phyloP scores from a whole-genome alignment of 2,888 invertebrate species.

The Sesia apiformis region DNA sequence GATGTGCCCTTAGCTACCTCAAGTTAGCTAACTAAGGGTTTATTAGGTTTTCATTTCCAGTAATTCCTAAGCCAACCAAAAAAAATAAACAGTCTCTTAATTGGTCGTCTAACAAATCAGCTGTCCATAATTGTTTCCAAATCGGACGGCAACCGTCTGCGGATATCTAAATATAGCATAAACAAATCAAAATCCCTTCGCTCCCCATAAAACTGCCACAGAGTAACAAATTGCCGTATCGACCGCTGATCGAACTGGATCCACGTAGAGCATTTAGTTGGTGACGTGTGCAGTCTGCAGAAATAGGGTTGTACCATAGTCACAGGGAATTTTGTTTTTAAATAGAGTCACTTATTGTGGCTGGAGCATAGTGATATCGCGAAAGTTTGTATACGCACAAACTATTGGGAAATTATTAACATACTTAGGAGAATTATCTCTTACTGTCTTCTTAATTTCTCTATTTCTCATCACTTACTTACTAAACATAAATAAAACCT shows the following conservation, averaged over 20 bases:
- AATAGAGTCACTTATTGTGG: too few relatives aligned
- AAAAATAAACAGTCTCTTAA: neutral
- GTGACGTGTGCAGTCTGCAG: constrained; percentile 4
- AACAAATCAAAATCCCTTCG: constrained; percentile 41
- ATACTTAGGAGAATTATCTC: too few relatives aligned
- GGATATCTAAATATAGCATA: constrained; percentile 45
- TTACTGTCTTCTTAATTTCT: too few relatives aligned
- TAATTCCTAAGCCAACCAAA: neutral
- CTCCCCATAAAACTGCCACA: constrained; percentile 33
- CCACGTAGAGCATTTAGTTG: constrained; percentile 14
- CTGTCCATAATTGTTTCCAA: neutral
- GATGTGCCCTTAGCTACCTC: too few relatives aligned
- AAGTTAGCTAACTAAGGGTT: too few relatives aligned
- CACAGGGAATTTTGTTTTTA: too few relatives aligned
- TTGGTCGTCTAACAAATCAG: neutral
- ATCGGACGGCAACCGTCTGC: constrained; percentile 15
- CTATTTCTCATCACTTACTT: too few relatives aligned
- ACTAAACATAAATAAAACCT: too few relatives aligned
- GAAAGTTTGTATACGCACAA: too few relatives aligned
- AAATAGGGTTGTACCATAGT: neutral
- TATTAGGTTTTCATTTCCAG: too few relatives aligned
- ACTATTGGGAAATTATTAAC: too few relatives aligned
- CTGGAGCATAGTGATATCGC: too few relatives aligned
- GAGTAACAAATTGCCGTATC: constrained; percentile 40
- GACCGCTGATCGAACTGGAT: constrained; percentile 11